Conservation (phyloP, 1,140 invertebrate species). For the Drosophila mauritiana region DNA sequence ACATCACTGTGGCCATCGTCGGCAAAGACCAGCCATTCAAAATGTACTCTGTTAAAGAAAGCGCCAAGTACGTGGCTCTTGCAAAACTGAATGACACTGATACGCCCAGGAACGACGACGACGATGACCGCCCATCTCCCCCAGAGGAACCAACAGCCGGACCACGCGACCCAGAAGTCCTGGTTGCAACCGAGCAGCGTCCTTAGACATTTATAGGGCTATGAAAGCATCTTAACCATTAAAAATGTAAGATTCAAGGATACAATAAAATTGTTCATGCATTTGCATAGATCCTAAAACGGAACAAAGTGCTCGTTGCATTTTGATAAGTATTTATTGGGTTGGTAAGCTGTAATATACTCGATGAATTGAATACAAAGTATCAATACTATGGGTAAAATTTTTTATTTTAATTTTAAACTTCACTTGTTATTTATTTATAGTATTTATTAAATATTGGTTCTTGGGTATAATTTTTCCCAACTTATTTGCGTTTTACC, state of each 20-base stretch:
- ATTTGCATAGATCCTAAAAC: constrained; percentile 32
- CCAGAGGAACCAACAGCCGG: constrained; percentile 10
- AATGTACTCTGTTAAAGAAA: constrained; percentile 92
- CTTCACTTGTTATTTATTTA: background rate
- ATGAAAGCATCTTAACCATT: constrained; percentile 31
- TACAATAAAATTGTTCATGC: constrained; percentile 45
- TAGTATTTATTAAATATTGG: background rate
- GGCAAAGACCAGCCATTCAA: constrained; percentile 91
- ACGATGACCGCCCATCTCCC: constrained; percentile 3
- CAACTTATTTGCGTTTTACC: background rate
- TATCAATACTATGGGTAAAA: too few species aligned
- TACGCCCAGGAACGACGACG: constrained; percentile 27
- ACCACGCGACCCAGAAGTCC: constrained; percentile 28
- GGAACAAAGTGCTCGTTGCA: background rate
- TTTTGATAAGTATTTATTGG: background rate
- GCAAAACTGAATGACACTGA: too few species aligned
- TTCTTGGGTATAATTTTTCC: background rate
- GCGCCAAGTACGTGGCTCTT: too few species aligned
- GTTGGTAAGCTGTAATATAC: too few species aligned
- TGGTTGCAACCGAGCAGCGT: constrained; percentile 26
- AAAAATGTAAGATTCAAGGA: constrained; percentile 36
- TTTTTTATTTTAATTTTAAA: too few species aligned
- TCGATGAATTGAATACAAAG: background rate
- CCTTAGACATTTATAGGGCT: background rate
- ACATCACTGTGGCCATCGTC: constrained; percentile 85